Conservation (phyloP, 2,797 vertebrate genomes). For the Schizothorax lantsangensis region DNA sequence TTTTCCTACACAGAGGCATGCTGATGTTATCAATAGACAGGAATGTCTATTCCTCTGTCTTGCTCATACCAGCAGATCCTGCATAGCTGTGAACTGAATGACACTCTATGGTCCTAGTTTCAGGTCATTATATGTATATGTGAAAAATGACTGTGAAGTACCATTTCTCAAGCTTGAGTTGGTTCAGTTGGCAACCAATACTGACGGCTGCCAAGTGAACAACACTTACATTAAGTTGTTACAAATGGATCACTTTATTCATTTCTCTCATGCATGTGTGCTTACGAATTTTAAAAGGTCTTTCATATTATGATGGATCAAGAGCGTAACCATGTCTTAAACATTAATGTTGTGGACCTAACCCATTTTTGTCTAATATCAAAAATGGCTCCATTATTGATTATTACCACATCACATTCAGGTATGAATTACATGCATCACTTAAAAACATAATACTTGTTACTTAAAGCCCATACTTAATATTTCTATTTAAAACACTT, state of each 20-base stretch:
- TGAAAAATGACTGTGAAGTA: neutral
- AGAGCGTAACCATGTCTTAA: neutral
- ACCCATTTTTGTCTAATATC: neutral
- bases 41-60: conserved; percentile 58
- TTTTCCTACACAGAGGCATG: conserved; percentile 62
- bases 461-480: no score
- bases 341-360: no score
- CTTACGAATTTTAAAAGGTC: neutral
- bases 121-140: neutral
- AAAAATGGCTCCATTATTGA: neutral
- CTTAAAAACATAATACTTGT: neutral
- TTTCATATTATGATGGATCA: neutral
- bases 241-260: neutral
- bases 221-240: neutral
- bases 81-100: neutral
- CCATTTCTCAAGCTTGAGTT: conserved; percentile 14
- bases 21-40: conserved; percentile 66
- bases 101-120: neutral
- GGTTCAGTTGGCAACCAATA: neutral
- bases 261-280: neutral
- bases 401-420: neutral
- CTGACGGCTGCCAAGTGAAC: neutral
- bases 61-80: conserved; percentile 55
- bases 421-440: neutral
- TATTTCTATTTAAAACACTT: neutral